phyloP scores from a whole-genome alignment of 1,140 invertebrate genomes.

The Epicauta chinensis region DNA sequence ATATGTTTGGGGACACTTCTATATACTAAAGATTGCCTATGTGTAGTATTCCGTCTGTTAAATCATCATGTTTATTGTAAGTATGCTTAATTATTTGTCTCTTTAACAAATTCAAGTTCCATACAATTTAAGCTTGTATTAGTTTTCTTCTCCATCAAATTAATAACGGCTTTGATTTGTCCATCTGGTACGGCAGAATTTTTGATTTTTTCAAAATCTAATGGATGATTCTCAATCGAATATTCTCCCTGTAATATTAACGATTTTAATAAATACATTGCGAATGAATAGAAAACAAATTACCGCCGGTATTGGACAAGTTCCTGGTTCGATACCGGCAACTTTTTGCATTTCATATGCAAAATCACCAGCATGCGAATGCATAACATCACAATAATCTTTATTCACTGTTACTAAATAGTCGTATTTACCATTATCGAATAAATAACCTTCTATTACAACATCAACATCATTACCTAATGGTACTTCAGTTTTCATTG shows the following conservation, averaged over 20 bases:
- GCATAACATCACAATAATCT: conserved; percentile 3
- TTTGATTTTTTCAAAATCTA: conserved; percentile 14
- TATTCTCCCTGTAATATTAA: conserved; percentile 17
- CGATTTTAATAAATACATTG: background rate
- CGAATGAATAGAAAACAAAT: background rate
- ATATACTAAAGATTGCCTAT: conserved; percentile 45
- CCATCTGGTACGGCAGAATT: conserved; percentile 5
- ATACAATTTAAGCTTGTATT: conserved; percentile 10
- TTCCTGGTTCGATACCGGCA: conserved; percentile 3
- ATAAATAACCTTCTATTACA: conserved; percentile 2
- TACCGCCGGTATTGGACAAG: conserved; percentile 14
- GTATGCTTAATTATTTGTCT: conserved; percentile 25
- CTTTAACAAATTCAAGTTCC: conserved; percentile 2
- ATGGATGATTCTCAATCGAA: conserved; percentile 4
- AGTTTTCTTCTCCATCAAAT: conserved; percentile 5
- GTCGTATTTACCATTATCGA: conserved; percentile 9
- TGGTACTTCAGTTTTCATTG: conserved; percentile 3
- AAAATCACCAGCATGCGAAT: conserved; percentile 10
- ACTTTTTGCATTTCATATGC: conserved; percentile 9
- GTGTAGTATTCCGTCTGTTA: conserved; percentile 43
- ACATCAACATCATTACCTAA: conserved; percentile 9
- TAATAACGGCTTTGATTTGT: conserved; percentile 1
- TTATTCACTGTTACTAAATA: conserved; percentile 1
- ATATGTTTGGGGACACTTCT: conserved; percentile 41
- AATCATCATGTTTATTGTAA: conserved; percentile 45